Percentiles rank a stretch among this genome's conserved stretches.
Conservation (phyloP, 1,140 invertebrate genomes). For the Mya arenaria region DNA sequence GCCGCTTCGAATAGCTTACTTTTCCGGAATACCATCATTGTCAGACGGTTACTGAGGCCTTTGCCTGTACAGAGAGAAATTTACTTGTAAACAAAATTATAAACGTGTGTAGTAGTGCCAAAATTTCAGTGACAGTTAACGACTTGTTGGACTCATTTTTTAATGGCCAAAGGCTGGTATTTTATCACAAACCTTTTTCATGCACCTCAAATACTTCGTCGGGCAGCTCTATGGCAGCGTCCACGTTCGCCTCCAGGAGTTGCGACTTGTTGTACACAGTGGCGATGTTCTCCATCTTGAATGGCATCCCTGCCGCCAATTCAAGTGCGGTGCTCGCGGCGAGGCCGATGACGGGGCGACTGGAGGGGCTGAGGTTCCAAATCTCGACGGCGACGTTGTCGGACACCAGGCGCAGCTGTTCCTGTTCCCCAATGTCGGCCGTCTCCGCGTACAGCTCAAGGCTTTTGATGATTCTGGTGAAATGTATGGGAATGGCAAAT, state of each 20-base stretch:
- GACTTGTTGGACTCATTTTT: too few species aligned
- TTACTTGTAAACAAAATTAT: too few species aligned
- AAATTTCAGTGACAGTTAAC: too few species aligned
- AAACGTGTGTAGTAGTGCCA: too few species aligned
- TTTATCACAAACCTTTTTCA: constrained; percentile 56
- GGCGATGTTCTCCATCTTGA: constrained; percentile 60
- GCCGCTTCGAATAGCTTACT: constrained; percentile 65
- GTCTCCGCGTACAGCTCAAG: constrained; percentile 70
- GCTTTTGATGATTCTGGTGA: constrained; percentile 68
- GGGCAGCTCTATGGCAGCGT: constrained; percentile 73
- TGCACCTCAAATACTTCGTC: constrained; percentile 61
- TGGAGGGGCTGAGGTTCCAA: constrained; percentile 62
- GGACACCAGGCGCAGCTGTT: constrained; percentile 67
- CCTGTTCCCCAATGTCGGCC: constrained; percentile 56
- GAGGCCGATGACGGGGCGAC: constrained; percentile 68
- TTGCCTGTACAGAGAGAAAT: constrained; percentile 4
- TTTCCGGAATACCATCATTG: constrained; percentile 72
- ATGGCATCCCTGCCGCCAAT: constrained; percentile 14
- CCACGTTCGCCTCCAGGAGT: constrained; percentile 59
- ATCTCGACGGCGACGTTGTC: constrained; percentile 74
- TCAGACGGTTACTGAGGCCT: constrained; percentile 49
- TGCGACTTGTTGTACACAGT: constrained; percentile 62
- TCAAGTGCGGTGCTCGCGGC: constrained; percentile 48
- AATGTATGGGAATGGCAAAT: too few species aligned
- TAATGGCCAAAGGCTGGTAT: neutral